Percentiles rank a stretch among this genome's conserved stretches.
Evolutionary conservation across 2,113 vertebrate genomes (phyloP).

Genomic region (Calonectris borealis): DNA sequence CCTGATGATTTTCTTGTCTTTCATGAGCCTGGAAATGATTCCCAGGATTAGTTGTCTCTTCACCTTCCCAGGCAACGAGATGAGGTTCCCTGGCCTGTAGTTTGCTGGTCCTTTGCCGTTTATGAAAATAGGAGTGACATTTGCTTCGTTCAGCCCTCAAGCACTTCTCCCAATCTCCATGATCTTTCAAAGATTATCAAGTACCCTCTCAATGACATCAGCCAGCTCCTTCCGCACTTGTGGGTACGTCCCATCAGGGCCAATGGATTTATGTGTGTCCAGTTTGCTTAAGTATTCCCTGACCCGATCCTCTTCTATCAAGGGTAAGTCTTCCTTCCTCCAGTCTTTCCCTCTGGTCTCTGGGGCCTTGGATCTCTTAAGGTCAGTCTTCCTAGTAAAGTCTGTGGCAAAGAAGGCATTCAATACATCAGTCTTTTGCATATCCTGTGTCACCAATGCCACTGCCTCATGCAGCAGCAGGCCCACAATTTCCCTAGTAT

Average conservation of each 20-base stretch:
- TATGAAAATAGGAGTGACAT: neutral
- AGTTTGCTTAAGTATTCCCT: neutral
- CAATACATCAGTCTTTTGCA: neutral
- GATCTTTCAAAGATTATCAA: neutral
- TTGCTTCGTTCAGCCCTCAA: neutral
- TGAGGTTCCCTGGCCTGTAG: neutral
- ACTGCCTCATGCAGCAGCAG: neutral
- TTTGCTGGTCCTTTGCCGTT: neutral
- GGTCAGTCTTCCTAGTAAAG: neutral
- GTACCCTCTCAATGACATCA: neutral
- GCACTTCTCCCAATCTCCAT: neutral
- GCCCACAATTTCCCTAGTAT: neutral
- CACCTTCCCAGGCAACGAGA: neutral
- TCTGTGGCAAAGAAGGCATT: neutral
- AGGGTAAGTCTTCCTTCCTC: neutral
- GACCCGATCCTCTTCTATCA: neutral
- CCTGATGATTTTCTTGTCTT: neutral
- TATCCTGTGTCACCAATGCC: neutral
- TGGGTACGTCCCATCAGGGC: neutral
- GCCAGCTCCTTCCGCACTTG: neutral
- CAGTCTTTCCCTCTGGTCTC: neutral
- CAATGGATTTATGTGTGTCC: neutral
- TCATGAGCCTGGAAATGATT: neutral
- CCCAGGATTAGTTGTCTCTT: neutral
- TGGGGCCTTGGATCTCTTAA: neutral